Percentiles rank a stretch among this genome's conserved stretches.
Evolutionary conservation across 2,797 vertebrate genomes (phyloP).

Genomic region (Hyperoplus immaculatus): DNA sequence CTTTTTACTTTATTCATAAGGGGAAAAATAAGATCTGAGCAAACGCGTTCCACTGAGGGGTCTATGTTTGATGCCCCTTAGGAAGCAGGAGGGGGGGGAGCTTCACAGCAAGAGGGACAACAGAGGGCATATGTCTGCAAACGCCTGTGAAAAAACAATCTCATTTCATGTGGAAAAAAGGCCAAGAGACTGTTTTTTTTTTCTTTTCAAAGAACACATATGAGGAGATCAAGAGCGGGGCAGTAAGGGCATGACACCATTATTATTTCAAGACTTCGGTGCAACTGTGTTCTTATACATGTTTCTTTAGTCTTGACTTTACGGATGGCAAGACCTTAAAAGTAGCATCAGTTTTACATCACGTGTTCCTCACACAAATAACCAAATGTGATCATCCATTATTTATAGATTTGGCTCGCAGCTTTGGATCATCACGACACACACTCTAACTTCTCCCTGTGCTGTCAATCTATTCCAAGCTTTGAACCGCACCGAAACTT

Average conservation of each 20-base stretch:
- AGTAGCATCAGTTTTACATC: not conserved
- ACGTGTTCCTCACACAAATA: not conserved
- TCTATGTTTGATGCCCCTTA: slow-evolving; percentile 40
- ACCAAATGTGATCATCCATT: not conserved
- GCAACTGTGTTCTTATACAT: not conserved
- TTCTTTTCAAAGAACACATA: slow-evolving; percentile 12
- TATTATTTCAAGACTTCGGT: not conserved
- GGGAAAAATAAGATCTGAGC: slow-evolving; percentile 57
- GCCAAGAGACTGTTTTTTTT: not conserved
- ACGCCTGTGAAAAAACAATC: slow-evolving; percentile 23
- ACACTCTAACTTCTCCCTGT: not conserved
- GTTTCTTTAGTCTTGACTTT: not conserved
- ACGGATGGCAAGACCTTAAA: not conserved
- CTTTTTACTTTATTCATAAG: slow-evolving; percentile 44
- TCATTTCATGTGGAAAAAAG: slow-evolving; percentile 42
- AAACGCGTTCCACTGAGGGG: slow-evolving; percentile 42
- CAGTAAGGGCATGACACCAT: slow-evolving; percentile 2
- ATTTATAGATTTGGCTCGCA: not conserved
- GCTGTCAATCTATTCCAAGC: not conserved
- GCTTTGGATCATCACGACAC: not conserved
- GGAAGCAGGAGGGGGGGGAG: slow-evolving; percentile 9
- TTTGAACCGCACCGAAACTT: not conserved
- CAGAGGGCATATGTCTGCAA: slow-evolving; percentile 17
- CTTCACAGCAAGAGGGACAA: slow-evolving; percentile 33
- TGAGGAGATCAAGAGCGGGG: slow-evolving; percentile 6